Evolutionary conservation across 2,888 invertebrate genomes (phyloP).

Genomic region (Amiota mariae): DNA sequence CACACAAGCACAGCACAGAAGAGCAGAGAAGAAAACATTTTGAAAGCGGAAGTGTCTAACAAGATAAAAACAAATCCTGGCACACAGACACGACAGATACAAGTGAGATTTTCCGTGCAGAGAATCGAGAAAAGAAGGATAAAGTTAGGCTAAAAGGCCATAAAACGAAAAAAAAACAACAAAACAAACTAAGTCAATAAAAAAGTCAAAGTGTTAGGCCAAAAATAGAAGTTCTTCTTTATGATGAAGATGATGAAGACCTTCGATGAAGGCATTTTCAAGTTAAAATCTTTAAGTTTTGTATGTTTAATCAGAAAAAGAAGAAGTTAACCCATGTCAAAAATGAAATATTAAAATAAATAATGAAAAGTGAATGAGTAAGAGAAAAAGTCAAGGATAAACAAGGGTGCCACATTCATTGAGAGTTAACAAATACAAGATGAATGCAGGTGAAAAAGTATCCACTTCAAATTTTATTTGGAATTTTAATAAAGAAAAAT

Average conservation of each 20-base stretch:
- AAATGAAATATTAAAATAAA: conserved; percentile 48
- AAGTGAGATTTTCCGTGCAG: background rate
- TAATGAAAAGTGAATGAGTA: background rate
- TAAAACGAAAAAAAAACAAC: background rate
- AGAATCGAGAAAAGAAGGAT: background rate
- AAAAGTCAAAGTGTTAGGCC: conserved; percentile 23
- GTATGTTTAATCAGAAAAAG: too few species aligned
- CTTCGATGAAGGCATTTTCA: too few species aligned
- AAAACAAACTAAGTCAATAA: conserved; percentile 28
- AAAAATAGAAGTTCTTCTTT: background rate
- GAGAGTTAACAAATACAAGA: too few species aligned
- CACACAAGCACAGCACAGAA: background rate
- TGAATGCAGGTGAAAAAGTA: background rate
- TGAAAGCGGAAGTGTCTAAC: conserved; percentile 42
- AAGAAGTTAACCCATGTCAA: conserved; percentile 59
- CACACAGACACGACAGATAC: conserved; percentile 23
- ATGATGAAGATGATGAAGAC: too few species aligned
- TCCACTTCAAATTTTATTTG: background rate
- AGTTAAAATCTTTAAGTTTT: too few species aligned
- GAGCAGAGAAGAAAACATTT: background rate
- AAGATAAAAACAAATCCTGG: conserved; percentile 64
- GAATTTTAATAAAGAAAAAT: too few species aligned
- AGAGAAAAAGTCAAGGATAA: conserved; percentile 6
- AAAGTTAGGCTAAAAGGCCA: conserved; percentile 4
- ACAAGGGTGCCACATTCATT: background rate